Evolutionary conservation across 2,113 vertebrate genomes (phyloP), one percentile per base, ranked within the genome.

Genomic region (Anguilla rostrata): DNA sequence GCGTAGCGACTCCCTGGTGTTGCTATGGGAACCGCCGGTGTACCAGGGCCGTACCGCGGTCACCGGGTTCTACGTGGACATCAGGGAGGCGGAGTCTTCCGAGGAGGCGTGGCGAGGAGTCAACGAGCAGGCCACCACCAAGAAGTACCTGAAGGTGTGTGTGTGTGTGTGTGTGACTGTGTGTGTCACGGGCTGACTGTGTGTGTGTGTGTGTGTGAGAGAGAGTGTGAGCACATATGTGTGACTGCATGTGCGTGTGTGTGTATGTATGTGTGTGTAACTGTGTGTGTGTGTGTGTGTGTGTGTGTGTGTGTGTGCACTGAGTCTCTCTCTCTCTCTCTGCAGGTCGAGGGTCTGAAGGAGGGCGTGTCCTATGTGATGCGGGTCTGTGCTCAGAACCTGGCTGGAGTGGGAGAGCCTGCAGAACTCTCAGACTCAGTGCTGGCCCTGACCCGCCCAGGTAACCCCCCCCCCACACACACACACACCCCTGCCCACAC

Each of bases 1-100:
- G 5, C 96, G 98, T 85, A 97, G 98, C 87, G 93, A 95, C 85
- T 98, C 98, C 1, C 83, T 96, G 88, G 97, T 99, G 86, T 92
- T 99, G 15, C 94, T 98, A 84, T 99, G 98, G 98, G 96, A 97
- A 26, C 91, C 95, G 2, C 98, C 98, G 0, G 84, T 94, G 22
- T 97, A 98, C 84, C 91, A 93, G 3, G 98, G 98, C 1, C 97
- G 98, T 84, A 96, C 92, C 87, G 94, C 97, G 0, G 90, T 99
- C 90, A 96, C 93, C 26, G 98, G 98, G 26, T 99, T 97, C 93
- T 99, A 98, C 39, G 89, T 98, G 90, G 98, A 99, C 82, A 2
- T 98, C 84, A 99, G 98, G 90, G 96, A 96, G 89, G 94, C 95
- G 26, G 90, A 89, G 8, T 96, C 95, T 40, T 95, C 94, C 79